Percentiles rank a stretch among this genome's conserved stretches.
phyloP scores from a whole-genome alignment of 2,113 vertebrate genomes.

The Ploceus nigricollis region DNA sequence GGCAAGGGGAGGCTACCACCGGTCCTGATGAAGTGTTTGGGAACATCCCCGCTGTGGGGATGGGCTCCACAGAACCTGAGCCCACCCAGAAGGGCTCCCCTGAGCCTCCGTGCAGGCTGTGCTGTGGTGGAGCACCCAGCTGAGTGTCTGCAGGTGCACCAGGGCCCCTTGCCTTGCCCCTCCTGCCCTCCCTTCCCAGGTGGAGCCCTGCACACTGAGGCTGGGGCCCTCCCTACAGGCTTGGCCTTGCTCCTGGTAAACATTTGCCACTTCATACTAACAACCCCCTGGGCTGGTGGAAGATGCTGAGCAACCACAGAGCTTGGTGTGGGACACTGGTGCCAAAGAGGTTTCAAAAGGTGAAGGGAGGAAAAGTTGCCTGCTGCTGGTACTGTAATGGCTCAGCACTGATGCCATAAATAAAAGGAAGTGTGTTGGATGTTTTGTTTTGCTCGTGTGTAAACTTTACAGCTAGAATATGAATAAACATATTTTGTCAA shows the following conservation, averaged over 20 bases:
- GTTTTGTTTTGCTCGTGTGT: not conserved
- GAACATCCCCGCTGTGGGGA: not conserved
- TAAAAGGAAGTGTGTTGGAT: not conserved
- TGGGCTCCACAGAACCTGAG: not conserved
- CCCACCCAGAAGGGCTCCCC: not conserved
- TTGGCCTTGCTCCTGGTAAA: accelerated
- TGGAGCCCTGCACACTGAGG: not conserved
- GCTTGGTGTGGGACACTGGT: not conserved
- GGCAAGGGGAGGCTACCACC: not conserved
- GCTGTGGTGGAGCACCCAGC: not conserved
- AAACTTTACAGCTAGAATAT: not conserved
- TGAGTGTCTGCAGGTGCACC: not conserved
- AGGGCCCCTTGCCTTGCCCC: not conserved
- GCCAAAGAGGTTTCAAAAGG: not conserved
- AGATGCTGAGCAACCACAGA: not conserved
- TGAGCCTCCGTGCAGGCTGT: not conserved
- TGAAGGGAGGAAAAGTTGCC: not conserved
- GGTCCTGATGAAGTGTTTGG: not conserved
- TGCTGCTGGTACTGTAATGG: not conserved
- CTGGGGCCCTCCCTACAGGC: not conserved
- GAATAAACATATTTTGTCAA: not conserved
- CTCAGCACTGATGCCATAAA: not conserved
- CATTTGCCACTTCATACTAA: not conserved
- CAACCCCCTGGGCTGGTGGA: not conserved
- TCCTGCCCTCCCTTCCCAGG: not conserved